Evolutionary conservation across 2,888 invertebrate species (phyloP).

Genomic region (Diadegma fenestrale): DNA sequence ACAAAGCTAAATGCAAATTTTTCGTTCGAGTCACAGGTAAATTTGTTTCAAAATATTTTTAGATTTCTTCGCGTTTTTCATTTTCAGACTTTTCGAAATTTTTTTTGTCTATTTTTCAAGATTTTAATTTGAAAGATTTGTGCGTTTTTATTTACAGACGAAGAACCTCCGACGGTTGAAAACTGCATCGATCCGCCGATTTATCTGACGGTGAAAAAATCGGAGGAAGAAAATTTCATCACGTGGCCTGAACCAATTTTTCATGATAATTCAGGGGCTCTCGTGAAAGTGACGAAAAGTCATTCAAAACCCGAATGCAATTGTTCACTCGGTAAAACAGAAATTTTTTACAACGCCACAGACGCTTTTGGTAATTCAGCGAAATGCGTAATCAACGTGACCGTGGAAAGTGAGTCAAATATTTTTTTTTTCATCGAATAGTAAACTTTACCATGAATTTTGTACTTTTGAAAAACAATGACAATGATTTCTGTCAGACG

Average conservation of each 20-base stretch:
- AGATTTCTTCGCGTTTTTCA: neutral
- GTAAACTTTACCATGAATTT: neutral
- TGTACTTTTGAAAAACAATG: neutral
- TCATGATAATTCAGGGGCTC: constrained; percentile 86
- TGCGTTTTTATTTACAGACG: constrained; percentile 83
- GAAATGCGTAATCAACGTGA: constrained; percentile 87
- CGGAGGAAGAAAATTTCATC: constrained; percentile 83
- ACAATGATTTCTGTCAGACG: constrained; percentile 71
- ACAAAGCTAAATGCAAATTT: constrained; percentile 88
- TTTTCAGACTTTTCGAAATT: neutral
- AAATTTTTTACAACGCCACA: constrained; percentile 87
- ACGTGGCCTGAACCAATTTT: constrained; percentile 87
- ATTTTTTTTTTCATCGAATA: neutral
- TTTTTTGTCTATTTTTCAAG: neutral
- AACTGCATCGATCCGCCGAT: constrained; percentile 87
- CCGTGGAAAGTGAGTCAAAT: constrained; percentile 86
- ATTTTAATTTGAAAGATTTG: neutral
- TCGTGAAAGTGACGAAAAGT: constrained; percentile 81
- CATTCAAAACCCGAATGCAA: constrained; percentile 84
- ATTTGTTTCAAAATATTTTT: constrained; percentile 24
- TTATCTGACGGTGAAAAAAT: constrained; percentile 81
- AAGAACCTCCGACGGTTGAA: constrained; percentile 87
- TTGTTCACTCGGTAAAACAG: constrained; percentile 87
- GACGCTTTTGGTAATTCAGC: constrained; percentile 87
- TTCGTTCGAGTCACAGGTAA: constrained; percentile 86